phyloP scores from a whole-genome alignment of 2,113 vertebrate species.

The Etheostoma spectabile region DNA sequence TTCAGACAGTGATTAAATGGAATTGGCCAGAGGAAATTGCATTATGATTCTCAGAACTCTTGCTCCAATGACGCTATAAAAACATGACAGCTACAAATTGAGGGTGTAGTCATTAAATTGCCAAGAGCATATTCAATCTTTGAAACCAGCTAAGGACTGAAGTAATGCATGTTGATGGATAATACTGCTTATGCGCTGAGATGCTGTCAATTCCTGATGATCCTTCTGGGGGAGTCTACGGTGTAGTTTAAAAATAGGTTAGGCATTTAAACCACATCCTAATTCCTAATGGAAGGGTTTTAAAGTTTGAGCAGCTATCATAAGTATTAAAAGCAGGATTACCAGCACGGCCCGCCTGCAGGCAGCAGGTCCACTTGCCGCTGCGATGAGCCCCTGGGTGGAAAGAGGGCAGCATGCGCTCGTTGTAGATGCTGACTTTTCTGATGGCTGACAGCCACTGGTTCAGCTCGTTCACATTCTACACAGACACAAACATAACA shows the following conservation, averaged over 20 bases:
- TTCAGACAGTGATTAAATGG: background rate
- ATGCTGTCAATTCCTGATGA: background rate
- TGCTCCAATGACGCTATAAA: constrained; percentile 34
- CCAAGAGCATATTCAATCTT: background rate
- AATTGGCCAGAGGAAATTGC: constrained; percentile 29
- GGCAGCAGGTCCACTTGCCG: constrained; percentile 92
- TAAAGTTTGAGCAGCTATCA: constrained; percentile 11
- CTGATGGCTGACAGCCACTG: constrained; percentile 93
- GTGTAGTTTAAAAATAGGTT: background rate
- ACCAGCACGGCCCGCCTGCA: constrained; percentile 85
- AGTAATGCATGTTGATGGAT: background rate
- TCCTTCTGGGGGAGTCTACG: background rate
- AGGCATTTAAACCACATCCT: background rate
- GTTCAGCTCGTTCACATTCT: constrained; percentile 93
- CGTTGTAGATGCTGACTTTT: constrained; percentile 89
- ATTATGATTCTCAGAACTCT: constrained; percentile 6
- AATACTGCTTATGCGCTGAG: background rate
- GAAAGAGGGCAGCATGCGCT: constrained; percentile 86
- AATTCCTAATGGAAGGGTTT: background rate
- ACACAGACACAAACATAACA: constrained; percentile 28
- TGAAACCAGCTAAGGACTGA: background rate
- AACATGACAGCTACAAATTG: constrained; percentile 40
- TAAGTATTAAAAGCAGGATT: constrained; percentile 56
- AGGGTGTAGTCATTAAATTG: constrained; percentile 36
- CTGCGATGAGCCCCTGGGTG: constrained; percentile 88